phyloP scores from a whole-genome alignment of 2,797 vertebrate species.

The Euphonia xanthogaster region DNA sequence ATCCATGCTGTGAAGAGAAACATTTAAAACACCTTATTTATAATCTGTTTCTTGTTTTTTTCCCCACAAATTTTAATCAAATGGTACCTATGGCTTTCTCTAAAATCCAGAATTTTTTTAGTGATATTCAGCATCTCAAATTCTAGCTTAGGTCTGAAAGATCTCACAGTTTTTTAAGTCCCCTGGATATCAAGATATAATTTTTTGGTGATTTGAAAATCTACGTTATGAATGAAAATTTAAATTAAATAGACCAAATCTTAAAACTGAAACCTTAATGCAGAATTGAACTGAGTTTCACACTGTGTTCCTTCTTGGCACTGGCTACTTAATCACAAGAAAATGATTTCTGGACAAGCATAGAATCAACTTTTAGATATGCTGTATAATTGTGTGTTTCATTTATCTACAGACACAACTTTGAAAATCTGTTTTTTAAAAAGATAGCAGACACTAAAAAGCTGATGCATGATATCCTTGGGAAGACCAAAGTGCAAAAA shows the following conservation, averaged over 20 bases:
- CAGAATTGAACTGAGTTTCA: background rate
- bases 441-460: background rate
- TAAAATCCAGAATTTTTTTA: background rate
- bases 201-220: background rate
- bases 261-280: background rate
- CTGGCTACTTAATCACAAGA: background rate
- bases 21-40: background rate
- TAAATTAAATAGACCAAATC: background rate
- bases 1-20: background rate
- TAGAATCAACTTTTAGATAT: background rate
- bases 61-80: background rate
- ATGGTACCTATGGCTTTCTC: background rate
- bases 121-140: background rate
- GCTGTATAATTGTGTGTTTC: background rate
- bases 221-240: background rate
- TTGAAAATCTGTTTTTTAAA: background rate
- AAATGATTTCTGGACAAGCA: background rate
- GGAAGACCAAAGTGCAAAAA: background rate
- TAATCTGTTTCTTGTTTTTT: background rate
- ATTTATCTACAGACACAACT: background rate
- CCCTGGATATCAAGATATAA: rapidly evolving
- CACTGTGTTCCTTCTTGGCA: background rate
- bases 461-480: background rate
- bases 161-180: background rate
- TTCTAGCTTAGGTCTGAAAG: background rate